Percentiles rank a stretch among this genome's conserved stretches.
phyloP scores from a whole-genome alignment of 1,140 invertebrate species.

The Lordiphosa mommai region DNA sequence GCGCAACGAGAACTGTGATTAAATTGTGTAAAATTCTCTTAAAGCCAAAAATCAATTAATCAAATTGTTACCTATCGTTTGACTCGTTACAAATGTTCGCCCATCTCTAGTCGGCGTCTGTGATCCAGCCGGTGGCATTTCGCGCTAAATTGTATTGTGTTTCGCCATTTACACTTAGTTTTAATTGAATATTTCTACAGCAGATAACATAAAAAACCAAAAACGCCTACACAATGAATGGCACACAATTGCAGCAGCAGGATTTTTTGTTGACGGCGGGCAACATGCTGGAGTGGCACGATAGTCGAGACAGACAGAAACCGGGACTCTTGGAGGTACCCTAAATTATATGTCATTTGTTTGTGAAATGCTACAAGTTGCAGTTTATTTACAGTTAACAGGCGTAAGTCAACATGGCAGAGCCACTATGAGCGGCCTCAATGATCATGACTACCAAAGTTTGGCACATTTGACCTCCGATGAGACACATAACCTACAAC shows the following conservation, averaged over 20 bases:
- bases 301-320: slow-evolving; percentile 55
- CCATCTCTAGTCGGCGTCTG: slow-evolving; percentile 6
- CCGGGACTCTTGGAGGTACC: slow-evolving; percentile 66
- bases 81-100: not conserved
- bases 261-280: slow-evolving; percentile 63
- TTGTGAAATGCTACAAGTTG: not conserved
- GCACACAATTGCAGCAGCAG: slow-evolving; percentile 40
- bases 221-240: slow-evolving; percentile 27
- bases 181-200: not conserved
- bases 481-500: slow-evolving; percentile 84
- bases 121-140: not conserved
- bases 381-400: slow-evolving; percentile 46
- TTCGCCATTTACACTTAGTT: not conserved
- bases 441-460: slow-evolving; percentile 94
- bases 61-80: too few species aligned
- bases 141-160: slow-evolving; percentile 2
- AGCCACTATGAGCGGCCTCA: slow-evolving; percentile 86
- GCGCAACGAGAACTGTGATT: too few species aligned
- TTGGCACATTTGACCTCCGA: slow-evolving; percentile 84
- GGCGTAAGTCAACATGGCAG: slow-evolving; percentile 76
- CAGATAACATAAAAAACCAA: too few species aligned
- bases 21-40: not conserved
- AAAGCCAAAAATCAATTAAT: too few species aligned
- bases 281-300: slow-evolving; percentile 71
- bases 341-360: too few species aligned